Conservation (phyloP, 2,113 vertebrate species). For the Etia nguti region DNA sequence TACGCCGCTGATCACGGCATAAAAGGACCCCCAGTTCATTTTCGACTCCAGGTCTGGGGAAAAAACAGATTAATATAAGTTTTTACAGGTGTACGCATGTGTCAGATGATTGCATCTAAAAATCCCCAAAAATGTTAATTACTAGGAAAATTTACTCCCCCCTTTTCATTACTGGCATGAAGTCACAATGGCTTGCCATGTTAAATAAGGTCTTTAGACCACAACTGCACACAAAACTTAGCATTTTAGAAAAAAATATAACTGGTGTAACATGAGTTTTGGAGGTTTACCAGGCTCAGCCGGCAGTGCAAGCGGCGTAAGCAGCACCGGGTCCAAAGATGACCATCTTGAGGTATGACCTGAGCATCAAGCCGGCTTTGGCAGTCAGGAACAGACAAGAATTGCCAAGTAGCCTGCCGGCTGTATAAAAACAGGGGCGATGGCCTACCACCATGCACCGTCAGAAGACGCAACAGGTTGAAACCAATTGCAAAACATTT, state of each 20-base stretch:
- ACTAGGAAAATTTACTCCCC: not conserved
- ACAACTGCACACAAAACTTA: not conserved
- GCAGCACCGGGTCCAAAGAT: conserved; percentile 56
- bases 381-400: conserved; percentile 42
- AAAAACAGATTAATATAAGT: not conserved
- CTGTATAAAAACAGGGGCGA: conserved; percentile 70
- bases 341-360: conserved; percentile 51
- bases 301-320: conserved; percentile 60
- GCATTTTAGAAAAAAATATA: not conserved
- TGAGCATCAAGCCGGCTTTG: conserved; percentile 57
- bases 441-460: conserved; percentile 48
- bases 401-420: conserved; percentile 25
- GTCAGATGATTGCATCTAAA: not conserved
- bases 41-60: conserved; percentile 82
- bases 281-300: conserved; percentile 69
- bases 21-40: conserved; percentile 97
- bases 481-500: conserved; percentile 72
- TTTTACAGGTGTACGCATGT: not conserved
- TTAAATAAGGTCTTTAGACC: not conserved
- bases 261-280: not conserved
- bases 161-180: not conserved
- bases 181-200: not conserved
- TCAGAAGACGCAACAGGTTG: conserved; percentile 61
- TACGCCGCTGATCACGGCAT: conserved; percentile 92
- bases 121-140: not conserved